Conservation (phyloP, 2,797 vertebrate species). For the Intellagama lesueurii region DNA sequence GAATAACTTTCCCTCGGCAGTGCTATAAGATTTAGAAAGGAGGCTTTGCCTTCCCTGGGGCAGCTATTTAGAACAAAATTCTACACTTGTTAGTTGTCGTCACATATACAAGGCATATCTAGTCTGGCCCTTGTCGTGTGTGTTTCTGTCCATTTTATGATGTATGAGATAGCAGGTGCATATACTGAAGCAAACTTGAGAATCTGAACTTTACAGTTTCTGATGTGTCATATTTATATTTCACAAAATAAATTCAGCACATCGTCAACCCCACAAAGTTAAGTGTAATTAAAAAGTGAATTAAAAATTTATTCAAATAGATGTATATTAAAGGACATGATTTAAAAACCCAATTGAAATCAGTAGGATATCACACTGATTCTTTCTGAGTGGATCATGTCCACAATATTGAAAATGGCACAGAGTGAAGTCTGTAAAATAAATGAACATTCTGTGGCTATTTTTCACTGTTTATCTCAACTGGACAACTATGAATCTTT, state of each 20-base stretch:
- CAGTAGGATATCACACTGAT: neutral
- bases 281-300: neutral
- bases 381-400: neutral
- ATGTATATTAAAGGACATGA: neutral
- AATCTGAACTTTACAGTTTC: neutral
- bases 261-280: neutral
- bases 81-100: constrained; percentile 34
- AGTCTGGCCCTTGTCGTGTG: neutral
- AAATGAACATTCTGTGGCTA: neutral
- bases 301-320: neutral
- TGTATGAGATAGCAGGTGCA: constrained; percentile 24
- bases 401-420: neutral
- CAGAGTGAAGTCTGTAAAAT: neutral
- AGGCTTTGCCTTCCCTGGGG: neutral
- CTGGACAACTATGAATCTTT: constrained; percentile 18
- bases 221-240: neutral
- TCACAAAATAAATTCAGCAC: neutral
- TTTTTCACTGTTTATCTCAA: neutral
- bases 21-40: neutral
- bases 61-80: constrained; percentile 25
- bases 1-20: neutral
- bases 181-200: constrained; percentile 29
- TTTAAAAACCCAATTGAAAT: neutral
- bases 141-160: constrained; percentile 16
- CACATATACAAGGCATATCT: neutral